phyloP scores from a whole-genome alignment of 2,797 vertebrate species.

The Petrocephalus schoutedeni region DNA sequence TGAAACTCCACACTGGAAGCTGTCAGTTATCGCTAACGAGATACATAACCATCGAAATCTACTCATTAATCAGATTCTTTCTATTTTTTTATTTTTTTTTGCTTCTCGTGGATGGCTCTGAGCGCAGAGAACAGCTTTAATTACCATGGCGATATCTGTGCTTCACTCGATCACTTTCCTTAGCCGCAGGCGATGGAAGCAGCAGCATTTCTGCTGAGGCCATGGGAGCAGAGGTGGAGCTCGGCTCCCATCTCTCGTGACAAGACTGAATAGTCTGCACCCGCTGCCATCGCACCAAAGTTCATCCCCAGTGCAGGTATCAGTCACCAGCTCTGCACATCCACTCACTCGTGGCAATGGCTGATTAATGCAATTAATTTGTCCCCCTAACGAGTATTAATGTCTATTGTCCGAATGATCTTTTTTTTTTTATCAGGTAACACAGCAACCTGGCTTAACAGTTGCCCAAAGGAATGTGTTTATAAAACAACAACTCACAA shows the following conservation, averaged over 20 bases:
- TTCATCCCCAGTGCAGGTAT: constrained; percentile 31
- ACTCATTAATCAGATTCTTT: not conserved
- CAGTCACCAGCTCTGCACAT: constrained; percentile 8
- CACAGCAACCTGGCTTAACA: not conserved
- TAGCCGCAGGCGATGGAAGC: not conserved
- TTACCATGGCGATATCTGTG: not conserved
- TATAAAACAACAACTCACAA: not conserved
- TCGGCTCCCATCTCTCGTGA: not conserved
- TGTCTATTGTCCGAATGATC: constrained; percentile 27
- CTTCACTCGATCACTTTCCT: not conserved
- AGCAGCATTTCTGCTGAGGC: not conserved
- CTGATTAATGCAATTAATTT: constrained; percentile 34
- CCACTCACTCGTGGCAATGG: constrained; percentile 22
- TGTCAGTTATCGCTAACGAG: not conserved
- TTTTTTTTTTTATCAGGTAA: constrained; percentile 4
- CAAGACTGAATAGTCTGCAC: not conserved
- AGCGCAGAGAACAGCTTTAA: not conserved
- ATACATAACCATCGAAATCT: not conserved
- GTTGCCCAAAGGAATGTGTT: not conserved
- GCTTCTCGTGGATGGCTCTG: not conserved
- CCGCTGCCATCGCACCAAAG: not conserved
- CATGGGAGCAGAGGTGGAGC: not conserved
- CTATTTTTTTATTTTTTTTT: not conserved
- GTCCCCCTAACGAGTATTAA: constrained; percentile 29
- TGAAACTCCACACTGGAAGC: not conserved